These are phyloP conservation scores for Bufo gargarizans DNA, from an alignment of 2,113 vertebrate species.

Conservation along the genomic window DNA sequence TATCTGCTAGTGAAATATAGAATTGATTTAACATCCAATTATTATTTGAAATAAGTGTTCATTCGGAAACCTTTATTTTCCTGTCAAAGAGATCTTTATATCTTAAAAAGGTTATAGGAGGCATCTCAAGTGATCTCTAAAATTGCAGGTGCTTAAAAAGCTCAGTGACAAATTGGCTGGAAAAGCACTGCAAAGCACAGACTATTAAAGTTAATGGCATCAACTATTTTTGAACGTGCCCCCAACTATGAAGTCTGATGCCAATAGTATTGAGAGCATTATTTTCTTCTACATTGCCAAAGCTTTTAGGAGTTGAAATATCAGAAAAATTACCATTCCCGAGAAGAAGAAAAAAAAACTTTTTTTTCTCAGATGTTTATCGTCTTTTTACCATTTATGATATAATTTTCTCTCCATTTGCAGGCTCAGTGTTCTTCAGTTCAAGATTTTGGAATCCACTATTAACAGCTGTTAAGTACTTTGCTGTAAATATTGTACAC, in stretches of 20 bases:
- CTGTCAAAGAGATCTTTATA: slow-evolving; percentile 61
- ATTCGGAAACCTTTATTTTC: slow-evolving; percentile 61
- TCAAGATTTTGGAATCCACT: neutral
- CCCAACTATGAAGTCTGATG: slow-evolving; percentile 12
- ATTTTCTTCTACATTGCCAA: neutral
- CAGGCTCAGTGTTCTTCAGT: neutral
- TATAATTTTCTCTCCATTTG: neutral
- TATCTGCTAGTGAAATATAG: slow-evolving; percentile 68
- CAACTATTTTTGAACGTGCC: slow-evolving; percentile 11
- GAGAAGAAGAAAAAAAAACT: neutral
- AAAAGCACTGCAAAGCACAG: slow-evolving; percentile 13
- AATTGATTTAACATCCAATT: slow-evolving; percentile 71
- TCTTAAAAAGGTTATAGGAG: slow-evolving; percentile 59
- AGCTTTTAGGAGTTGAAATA: neutral
- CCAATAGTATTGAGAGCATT: slow-evolving; percentile 18
- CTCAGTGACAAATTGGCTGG: slow-evolving; percentile 52
- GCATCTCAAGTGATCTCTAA: slow-evolving; percentile 56
- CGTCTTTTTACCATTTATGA: neutral
- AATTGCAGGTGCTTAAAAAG: slow-evolving; percentile 53
- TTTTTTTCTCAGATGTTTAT: neutral
- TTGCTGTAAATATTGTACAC: neutral
- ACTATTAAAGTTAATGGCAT: slow-evolving; percentile 17
- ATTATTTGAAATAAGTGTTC: slow-evolving; percentile 67
- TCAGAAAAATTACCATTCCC: neutral
- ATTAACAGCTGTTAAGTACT: neutral